Conservation (phyloP, 2,797 vertebrate species). For the Sylvilagus floridanus region DNA sequence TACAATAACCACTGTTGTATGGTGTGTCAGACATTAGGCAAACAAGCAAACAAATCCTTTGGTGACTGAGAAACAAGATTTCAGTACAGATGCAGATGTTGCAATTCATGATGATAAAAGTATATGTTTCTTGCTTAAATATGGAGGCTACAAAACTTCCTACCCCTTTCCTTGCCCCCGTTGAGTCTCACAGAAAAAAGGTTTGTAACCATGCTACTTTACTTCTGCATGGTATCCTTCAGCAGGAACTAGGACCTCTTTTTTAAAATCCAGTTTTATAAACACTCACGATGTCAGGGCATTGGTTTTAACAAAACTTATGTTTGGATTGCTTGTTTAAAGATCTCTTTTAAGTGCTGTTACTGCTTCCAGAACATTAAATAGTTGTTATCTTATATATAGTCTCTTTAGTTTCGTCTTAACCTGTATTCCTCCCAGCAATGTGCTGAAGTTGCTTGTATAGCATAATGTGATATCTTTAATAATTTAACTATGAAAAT, state of each 20-base stretch:
- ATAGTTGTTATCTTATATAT: not conserved
- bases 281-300: not conserved
- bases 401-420: slow-evolving; percentile 3
- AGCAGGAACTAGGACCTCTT: not conserved
- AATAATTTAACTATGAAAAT: slow-evolving; percentile 3
- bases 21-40: not conserved
- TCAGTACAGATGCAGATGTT: not conserved
- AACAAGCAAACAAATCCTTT: not conserved
- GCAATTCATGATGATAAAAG: not conserved
- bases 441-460: slow-evolving; percentile 1
- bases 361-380: slow-evolving; percentile 9
- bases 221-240: not conserved
- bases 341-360: not conserved
- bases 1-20: not conserved
- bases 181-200: not conserved
- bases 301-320: slow-evolving; percentile 9
- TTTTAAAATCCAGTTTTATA: not conserved
- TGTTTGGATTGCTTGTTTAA: slow-evolving; percentile 23
- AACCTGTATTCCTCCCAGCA: not conserved
- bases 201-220: not conserved
- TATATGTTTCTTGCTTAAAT: slow-evolving; percentile 40
- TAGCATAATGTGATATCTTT: not conserved
- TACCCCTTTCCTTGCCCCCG: not conserved
- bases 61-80: not conserved
- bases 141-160: not conserved